Evolutionary conservation across 1,140 invertebrate genomes (phyloP), one percentile per base, ranked within the genome.

Genomic region (Lasioglossum baleicum): DNA sequence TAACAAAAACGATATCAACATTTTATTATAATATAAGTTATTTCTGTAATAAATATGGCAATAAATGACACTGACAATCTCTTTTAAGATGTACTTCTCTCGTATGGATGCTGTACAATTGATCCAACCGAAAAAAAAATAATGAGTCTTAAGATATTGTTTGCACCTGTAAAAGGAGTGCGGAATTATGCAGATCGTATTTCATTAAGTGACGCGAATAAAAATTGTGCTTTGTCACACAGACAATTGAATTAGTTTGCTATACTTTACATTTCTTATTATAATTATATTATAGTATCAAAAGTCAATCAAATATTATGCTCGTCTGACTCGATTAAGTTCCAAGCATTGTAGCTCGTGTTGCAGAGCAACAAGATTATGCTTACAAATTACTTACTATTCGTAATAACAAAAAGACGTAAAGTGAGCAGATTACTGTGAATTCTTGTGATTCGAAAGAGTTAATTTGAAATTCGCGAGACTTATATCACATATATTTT

Each of bases 141-240:
- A 58, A 56, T 26, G 53, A 64, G 51, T 48, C 42, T 70, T 35
- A 70, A 56, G 22, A 64, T 22, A 68, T 53, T 48, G 65, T 26
- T 53, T 81, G 67, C 61, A 81, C 67, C 40, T 77, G 67, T 81
- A 81, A 51, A 76, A 58, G 67, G 74, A 66, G 65, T 81, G 67
- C 51, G 44, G 48, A 61, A 78, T 78, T 56, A 78, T 65, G 60
- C 65, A 75, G 40, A 58, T 35, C 17, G 10, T 69, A 80, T 64
- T 53, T 64, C 22, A 4, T 44, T 65, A 5, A 56, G 44, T 65
- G 40, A 44, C 44, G 13, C 13, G 44, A 64, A 63, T 78, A 78
- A 72, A 78, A 73, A 64, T 78, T 73, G 61, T 78, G 61, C 68
- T 78, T 51, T 65, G 20, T 15, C 22, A 51, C 22, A 44, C 0